phyloP scores from a whole-genome alignment of 2,888 invertebrate species.

The Coenonympha glycerion region DNA sequence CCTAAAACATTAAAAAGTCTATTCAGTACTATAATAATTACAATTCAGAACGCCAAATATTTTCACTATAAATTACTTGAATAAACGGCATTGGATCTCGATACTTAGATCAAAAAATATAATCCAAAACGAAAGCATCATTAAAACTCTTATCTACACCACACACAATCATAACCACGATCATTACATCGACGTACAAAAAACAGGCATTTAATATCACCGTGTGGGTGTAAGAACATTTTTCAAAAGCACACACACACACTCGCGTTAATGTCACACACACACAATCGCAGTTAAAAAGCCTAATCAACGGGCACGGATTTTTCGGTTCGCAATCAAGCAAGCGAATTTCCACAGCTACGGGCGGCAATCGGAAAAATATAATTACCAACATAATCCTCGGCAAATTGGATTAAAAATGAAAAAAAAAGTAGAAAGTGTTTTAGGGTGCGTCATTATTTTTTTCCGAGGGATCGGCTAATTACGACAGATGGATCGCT shows the following conservation, averaged over 20 bases:
- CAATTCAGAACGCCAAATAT: too few species aligned
- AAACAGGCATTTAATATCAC: background rate
- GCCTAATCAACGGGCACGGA: constrained; percentile 64
- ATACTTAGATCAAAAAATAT: too few species aligned
- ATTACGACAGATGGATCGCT: constrained; percentile 75
- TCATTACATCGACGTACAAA: background rate
- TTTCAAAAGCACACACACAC: constrained; percentile 23
- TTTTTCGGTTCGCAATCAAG: constrained; percentile 66
- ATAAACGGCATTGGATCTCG: too few species aligned
- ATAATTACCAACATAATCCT: constrained; percentile 77
- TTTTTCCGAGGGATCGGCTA: constrained; percentile 70
- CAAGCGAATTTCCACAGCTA: constrained; percentile 59
- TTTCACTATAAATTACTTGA: too few species aligned
- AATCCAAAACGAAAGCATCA: too few species aligned
- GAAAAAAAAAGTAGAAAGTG: constrained; percentile 69
- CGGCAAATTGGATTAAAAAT: constrained; percentile 77
- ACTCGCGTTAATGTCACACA: constrained; percentile 15
- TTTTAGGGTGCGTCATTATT: constrained; percentile 75
- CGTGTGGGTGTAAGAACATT: constrained; percentile 7
- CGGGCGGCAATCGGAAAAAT: constrained; percentile 72
- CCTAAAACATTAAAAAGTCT: too few species aligned
- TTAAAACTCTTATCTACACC: too few species aligned
- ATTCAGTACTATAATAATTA: too few species aligned
- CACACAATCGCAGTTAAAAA: constrained; percentile 38
- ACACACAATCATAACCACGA: constrained; percentile 3